A percentile compares a stretch with the other conserved stretches of the same genome.
Evolutionary conservation across 2,888 invertebrate species (phyloP).

Genomic region (Amphipyra tragopoginis): DNA sequence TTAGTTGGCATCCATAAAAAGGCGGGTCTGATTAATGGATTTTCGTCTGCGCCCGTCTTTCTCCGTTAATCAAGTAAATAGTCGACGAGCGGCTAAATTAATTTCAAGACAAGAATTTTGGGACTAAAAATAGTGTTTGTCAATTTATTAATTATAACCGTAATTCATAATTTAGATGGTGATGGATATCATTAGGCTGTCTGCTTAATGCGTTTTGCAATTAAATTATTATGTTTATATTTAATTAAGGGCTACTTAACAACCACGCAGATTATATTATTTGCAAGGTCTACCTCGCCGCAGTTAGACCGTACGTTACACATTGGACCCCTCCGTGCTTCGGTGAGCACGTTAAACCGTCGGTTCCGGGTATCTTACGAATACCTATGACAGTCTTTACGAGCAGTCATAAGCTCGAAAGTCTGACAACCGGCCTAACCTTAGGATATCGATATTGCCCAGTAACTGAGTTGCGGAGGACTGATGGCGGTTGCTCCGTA

Average conservation of each 20-base stretch:
- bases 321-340: too few relatives aligned
- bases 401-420: too few relatives aligned
- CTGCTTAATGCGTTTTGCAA: background rate
- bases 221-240: background rate
- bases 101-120: conserved; percentile 32
- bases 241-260: background rate
- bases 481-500: too few relatives aligned
- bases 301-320: too few relatives aligned
- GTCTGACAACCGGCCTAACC: too few relatives aligned
- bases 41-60: conserved; percentile 41
- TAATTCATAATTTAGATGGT: background rate
- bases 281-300: too few relatives aligned
- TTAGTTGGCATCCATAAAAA: conserved; percentile 51
- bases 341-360: too few relatives aligned
- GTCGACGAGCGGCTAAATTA: conserved; percentile 41
- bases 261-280: too few relatives aligned
- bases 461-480: too few relatives aligned
- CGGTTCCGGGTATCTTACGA: too few relatives aligned
- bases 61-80: conserved; percentile 53
- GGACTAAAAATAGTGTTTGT: conserved; percentile 19
- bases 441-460: too few relatives aligned
- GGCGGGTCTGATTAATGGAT: conserved; percentile 54
- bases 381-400: too few relatives aligned
- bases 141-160: conserved; percentile 4
- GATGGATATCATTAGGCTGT: background rate